A percentile compares a stretch with the other conserved stretches of the same genome.
phyloP scores from a whole-genome alignment of 92 coral and sea anemone genomes.

The Zoanthus sansibaricus region DNA sequence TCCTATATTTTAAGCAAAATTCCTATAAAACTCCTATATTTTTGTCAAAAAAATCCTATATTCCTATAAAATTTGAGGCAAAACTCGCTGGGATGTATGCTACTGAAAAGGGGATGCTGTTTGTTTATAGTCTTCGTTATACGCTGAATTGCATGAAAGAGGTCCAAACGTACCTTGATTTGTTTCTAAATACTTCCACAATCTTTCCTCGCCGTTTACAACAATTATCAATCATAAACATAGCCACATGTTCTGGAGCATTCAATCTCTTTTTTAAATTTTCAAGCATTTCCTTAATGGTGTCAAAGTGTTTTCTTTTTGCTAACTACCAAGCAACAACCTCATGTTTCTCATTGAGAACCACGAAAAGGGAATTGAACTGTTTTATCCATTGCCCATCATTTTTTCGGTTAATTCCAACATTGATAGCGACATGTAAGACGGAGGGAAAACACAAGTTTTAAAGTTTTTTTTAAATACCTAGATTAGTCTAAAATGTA shows the following conservation, averaged over 20 bases:
- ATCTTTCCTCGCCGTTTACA: slow-evolving; percentile 62
- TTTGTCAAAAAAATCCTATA: too few relatives aligned
- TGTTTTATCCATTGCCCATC: slow-evolving; percentile 47
- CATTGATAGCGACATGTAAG: too few relatives aligned
- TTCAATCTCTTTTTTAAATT: slow-evolving; percentile 40
- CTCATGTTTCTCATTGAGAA: slow-evolving; percentile 52
- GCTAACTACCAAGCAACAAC: slow-evolving; percentile 57
- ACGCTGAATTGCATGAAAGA: slow-evolving; percentile 69
- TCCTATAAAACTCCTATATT: too few relatives aligned
- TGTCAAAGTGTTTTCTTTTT: slow-evolving; percentile 46
- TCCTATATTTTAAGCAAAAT: too few relatives aligned
- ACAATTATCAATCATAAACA: slow-evolving; percentile 55
- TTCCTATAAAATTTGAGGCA: too few relatives aligned
- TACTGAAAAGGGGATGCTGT: slow-evolving; percentile 49
- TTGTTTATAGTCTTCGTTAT: slow-evolving; percentile 50
- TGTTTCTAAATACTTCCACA: slow-evolving; percentile 47
- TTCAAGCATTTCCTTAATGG: slow-evolving; percentile 31
- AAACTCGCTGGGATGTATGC: too few relatives aligned
- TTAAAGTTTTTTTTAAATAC: too few relatives aligned
- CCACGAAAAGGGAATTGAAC: slow-evolving; percentile 54
- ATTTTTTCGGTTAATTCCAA: neutral
- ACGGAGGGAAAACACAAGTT: too few relatives aligned
- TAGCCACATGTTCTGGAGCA: slow-evolving; percentile 15
- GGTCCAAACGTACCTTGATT: slow-evolving; percentile 46
- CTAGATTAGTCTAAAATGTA: too few relatives aligned